Conservation (phyloP, 2,113 vertebrate genomes). For the Pycnonotus jocosus region DNA sequence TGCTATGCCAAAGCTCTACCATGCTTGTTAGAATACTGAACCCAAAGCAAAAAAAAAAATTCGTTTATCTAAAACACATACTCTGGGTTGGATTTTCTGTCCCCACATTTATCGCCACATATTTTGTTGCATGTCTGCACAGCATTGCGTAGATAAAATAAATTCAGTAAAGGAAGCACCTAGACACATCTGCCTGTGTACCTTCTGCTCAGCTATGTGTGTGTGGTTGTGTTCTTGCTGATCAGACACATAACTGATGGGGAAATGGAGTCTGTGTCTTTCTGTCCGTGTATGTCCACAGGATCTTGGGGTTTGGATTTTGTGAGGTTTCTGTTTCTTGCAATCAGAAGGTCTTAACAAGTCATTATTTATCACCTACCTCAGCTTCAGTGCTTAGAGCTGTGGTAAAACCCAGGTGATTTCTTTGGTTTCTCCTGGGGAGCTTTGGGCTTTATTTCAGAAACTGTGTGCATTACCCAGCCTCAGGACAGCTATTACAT, state of each 20-base stretch:
- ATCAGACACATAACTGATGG: accelerated
- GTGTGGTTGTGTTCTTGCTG: not conserved
- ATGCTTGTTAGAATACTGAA: not conserved
- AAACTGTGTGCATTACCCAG: not conserved
- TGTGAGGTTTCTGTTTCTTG: not conserved
- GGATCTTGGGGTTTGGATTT: not conserved
- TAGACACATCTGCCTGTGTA: accelerated
- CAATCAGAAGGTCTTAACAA: not conserved
- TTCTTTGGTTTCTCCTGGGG: not conserved
- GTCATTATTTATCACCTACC: not conserved
- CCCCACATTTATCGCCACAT: not conserved
- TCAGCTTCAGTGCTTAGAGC: not conserved
- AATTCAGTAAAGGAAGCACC: not conserved
- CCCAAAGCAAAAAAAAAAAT: not conserved
- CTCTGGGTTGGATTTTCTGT: not conserved
- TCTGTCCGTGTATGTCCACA: not conserved
- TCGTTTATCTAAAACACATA: not conserved
- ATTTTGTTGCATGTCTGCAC: not conserved
- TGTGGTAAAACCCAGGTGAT: not conserved
- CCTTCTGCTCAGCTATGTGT: not conserved
- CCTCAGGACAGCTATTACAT: not conserved
- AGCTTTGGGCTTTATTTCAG: conserved; percentile 11
- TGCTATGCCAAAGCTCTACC: not conserved
- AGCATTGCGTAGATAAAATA: not conserved
- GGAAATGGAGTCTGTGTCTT: not conserved